Conservation (phyloP, 53 echinoderm and acorn worm genomes). For the Temnopleurus reevesii region DNA sequence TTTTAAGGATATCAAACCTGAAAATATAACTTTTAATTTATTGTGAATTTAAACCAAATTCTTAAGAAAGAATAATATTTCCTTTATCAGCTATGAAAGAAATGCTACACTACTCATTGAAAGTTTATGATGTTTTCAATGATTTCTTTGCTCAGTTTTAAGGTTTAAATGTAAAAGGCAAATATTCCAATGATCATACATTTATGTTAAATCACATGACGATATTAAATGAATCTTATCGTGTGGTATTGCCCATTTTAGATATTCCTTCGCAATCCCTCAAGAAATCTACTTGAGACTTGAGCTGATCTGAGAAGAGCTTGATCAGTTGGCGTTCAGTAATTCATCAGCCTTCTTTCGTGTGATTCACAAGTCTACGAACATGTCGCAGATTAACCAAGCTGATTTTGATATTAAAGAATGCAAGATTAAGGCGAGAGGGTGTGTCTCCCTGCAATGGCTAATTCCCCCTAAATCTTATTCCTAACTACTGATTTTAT, state of each 20-base stretch:
- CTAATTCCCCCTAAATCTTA: slow-evolving; percentile 55
- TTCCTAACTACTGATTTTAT: slow-evolving; percentile 55
- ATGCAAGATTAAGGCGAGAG: neutral
- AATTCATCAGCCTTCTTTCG: slow-evolving; percentile 9
- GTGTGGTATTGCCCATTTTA: neutral
- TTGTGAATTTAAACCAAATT: too few species aligned
- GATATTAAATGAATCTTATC: neutral
- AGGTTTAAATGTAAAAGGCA: too few species aligned
- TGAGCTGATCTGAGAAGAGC: slow-evolving; percentile 8
- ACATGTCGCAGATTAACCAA: slow-evolving; percentile 32
- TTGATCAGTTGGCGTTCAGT: slow-evolving; percentile 1
- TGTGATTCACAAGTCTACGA: slow-evolving; percentile 28
- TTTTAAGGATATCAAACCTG: too few species aligned
- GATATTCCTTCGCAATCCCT: neutral
- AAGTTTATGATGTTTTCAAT: too few species aligned
- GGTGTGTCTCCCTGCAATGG: neutral
- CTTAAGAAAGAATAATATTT: too few species aligned
- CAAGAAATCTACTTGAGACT: neutral
- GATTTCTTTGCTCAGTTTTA: too few species aligned
- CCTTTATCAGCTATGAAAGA: too few species aligned
- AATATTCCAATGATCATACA: too few species aligned
- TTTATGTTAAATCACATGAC: slow-evolving; percentile 1
- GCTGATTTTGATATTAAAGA: slow-evolving; percentile 27
- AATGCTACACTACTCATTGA: too few species aligned
- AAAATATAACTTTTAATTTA: too few species aligned